These are phyloP conservation scores for Disparrhopalites patrizii DNA, from an alignment of 2,888 invertebrate genomes.

Conservation along the genomic window DNA sequence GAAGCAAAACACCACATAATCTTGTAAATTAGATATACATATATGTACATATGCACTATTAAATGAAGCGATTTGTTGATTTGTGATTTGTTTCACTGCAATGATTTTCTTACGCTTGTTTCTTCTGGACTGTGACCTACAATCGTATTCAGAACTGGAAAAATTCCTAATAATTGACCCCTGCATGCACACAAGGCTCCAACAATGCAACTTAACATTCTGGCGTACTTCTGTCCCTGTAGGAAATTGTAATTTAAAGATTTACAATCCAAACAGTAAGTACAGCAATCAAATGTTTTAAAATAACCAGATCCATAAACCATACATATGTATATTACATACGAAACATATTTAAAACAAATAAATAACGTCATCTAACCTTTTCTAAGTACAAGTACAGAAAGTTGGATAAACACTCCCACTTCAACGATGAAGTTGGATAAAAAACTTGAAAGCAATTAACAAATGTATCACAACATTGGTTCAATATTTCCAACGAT, in stretches of 20 bases:
- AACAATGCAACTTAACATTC: constrained; percentile 45
- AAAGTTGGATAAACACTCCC: constrained; percentile 67
- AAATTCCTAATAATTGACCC: constrained; percentile 45
- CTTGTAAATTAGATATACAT: no score
- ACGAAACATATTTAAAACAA: background rate
- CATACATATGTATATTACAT: background rate
- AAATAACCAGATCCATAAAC: no score
- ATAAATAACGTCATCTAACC: constrained; percentile 22
- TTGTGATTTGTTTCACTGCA: background rate
- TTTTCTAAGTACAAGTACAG: constrained; percentile 44
- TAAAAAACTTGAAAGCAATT: constrained; percentile 94
- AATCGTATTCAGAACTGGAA: constrained; percentile 45
- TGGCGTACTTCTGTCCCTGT: constrained; percentile 38
- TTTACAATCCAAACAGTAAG: background rate
- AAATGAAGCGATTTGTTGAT: no score
- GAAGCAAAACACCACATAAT: no score
- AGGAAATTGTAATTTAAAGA: background rate
- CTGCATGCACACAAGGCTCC: constrained; percentile 45
- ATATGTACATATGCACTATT: no score
- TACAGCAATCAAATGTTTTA: background rate
- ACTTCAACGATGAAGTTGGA: constrained; percentile 86
- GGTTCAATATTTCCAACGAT: constrained; percentile 67
- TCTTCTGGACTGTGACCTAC: constrained; percentile 45
- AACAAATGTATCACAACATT: constrained; percentile 85
- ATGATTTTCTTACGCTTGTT: constrained; percentile 39